Base-by-base conservation (phyloP, 2,113 vertebrate species). In the Anguilla rostrata region DNA sequence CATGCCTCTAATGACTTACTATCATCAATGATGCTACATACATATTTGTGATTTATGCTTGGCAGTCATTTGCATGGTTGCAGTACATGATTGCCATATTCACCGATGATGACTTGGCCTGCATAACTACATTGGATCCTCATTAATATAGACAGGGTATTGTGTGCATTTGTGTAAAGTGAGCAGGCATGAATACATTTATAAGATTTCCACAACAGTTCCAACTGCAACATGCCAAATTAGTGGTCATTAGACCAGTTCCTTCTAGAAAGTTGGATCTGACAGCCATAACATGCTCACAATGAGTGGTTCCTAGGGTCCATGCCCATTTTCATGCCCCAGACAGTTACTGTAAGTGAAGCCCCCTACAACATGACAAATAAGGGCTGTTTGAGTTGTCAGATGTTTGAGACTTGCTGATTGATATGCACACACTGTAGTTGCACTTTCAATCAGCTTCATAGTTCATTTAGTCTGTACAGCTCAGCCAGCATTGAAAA, bases 221-320 rank as follows among this genome's bases (percentile, higher is more conserved):
- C 63, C 63, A 71, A n/a, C 20, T 71, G 63, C 63, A 82, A 49
- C 7, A 39, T 43, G 66, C 49, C 11, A 79, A 80, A 85, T 85
- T 43, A 85, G 11, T 85, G 71, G 84, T 56, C 75, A 79, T 60
- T 20, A 57, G 84, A 66, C 75, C 46, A 79, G 39, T 75, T 18
- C 20, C 71, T 79, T 80, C 29, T 79, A 29, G 75, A 60, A 85
- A 85, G 5, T 9, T 8, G 49, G 49, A 85, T 29, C n/a, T 39
- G 84, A 7, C 34, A 39, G 29, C 29, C n/a, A 12, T 56, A 49
- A 75, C 78, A 79, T 57, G 75, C 34, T 46, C 46, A 8, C 26
- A 11, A 85, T 29, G 78, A 40, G 56, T 20, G 20, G 63, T 20
- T 71, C 63, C 79, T 9, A 34, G 75, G 46, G 79, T 39, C 20